phyloP scores from a whole-genome alignment of 1,140 invertebrate genomes.

The Yoshiicerus persimilis region DNA sequence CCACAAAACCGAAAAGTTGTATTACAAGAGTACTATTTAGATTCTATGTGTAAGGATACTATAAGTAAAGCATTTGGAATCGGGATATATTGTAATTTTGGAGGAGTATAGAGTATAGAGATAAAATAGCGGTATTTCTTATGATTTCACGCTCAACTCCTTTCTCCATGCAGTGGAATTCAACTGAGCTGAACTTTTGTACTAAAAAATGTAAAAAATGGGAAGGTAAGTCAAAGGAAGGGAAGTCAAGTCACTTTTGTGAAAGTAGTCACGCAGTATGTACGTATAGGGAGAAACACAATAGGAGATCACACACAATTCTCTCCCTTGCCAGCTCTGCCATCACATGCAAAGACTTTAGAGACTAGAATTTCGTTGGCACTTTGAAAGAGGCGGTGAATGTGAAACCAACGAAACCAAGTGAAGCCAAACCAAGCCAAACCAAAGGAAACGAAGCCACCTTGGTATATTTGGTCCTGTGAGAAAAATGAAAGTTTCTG shows the following conservation, averaged over 20 bases:
- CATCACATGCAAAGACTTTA: slow-evolving; percentile 5
- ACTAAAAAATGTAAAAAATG: neutral
- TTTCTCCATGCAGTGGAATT: neutral
- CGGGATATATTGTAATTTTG: too few relatives aligned
- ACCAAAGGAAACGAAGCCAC: neutral
- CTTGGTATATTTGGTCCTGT: neutral
- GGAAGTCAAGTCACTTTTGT: neutral
- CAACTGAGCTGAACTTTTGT: neutral
- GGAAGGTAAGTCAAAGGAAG: neutral
- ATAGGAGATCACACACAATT: neutral
- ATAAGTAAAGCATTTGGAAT: too few relatives aligned
- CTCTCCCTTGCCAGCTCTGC: neutral
- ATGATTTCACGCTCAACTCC: neutral
- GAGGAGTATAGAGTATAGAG: neutral
- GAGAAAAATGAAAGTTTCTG: slow-evolving; percentile 4
- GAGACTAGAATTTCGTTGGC: neutral
- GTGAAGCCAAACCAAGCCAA: too few relatives aligned
- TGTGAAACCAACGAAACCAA: neutral
- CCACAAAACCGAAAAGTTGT: neutral
- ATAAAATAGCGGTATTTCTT: neutral
- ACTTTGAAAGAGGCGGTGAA: neutral
- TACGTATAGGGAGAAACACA: neutral
- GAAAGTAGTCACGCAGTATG: slow-evolving; percentile 2
- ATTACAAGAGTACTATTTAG: neutral
- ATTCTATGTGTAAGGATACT: neutral